Conservation (phyloP, 2,797 vertebrate genomes). For the Neopelma chrysocephalum region DNA sequence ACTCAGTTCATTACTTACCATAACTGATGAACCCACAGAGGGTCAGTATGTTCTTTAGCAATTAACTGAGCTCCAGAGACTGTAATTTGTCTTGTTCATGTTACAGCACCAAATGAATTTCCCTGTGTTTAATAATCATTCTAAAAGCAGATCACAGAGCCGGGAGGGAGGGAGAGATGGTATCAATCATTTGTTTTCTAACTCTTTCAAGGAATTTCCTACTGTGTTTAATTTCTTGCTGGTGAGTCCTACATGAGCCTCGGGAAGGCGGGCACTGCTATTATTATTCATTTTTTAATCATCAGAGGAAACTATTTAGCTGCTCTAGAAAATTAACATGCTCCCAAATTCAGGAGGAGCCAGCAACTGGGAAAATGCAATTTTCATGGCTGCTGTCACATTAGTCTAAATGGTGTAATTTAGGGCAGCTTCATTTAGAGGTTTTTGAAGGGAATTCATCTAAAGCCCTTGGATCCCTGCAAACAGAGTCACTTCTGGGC, state of each 20-base stretch:
- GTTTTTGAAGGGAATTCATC: constrained; percentile 2
- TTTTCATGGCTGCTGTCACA: not conserved
- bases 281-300: constrained; percentile 56
- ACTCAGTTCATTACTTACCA: constrained; percentile 5
- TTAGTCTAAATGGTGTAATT: constrained; percentile 18
- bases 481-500: not conserved
- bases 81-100: constrained; percentile 61
- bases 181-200: constrained; percentile 65
- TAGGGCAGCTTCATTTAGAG: not conserved
- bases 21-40: constrained; percentile 38
- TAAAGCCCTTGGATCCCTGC: not conserved
- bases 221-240: constrained; percentile 64
- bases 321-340: constrained; percentile 46
- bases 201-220: constrained; percentile 66
- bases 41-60: constrained; percentile 58
- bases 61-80: constrained; percentile 63
- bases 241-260: constrained; percentile 40
- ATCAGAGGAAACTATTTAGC: constrained; percentile 51
- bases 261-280: constrained; percentile 16
- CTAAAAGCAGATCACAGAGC: constrained; percentile 63
- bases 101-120: constrained; percentile 61
- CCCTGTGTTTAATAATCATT: constrained; percentile 62
- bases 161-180: constrained; percentile 33
- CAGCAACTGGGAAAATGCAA: constrained; percentile 47
- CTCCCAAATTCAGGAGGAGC: constrained; percentile 49